A percentile compares a stretch with the other conserved stretches of the same genome.
These are phyloP conservation scores for Chironomus tentans DNA, from an alignment of 2,888 invertebrate genomes.

Conservation along the genomic window DNA sequence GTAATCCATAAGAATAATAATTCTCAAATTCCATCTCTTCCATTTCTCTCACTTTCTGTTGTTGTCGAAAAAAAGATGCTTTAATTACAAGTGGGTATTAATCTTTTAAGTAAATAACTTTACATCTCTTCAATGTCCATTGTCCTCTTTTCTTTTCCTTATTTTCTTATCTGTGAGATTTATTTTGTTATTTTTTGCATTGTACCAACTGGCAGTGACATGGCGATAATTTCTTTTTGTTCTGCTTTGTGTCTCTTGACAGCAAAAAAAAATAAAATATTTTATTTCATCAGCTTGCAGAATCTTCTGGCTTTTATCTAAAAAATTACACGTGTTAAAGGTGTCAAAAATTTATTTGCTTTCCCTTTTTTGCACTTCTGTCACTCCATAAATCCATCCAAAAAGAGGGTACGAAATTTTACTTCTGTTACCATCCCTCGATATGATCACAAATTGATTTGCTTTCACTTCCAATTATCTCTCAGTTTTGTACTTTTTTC, in stretches of 20 bases:
- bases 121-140: background rate
- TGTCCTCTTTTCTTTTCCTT: background rate
- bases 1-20: slow-evolving; percentile 3
- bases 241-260: no score
- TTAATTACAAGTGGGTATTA: slow-evolving; percentile 6
- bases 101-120: background rate
- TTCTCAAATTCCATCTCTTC: background rate
- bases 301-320: background rate
- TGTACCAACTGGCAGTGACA: background rate
- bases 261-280: no score
- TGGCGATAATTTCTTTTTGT: background rate
- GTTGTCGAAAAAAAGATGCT: background rate
- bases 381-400: no score
- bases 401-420: no score
- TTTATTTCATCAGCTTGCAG: background rate
- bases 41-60: no score
- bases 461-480: slow-evolving; percentile 17
- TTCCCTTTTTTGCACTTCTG: background rate
- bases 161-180: no score
- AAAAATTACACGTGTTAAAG: background rate
- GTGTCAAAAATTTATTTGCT: background rate
- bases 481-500: background rate
- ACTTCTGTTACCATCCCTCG: background rate
- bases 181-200: no score
- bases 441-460: background rate